Conservation (phyloP, 2,113 vertebrate genomes). For the Thymallus thymallus region DNA sequence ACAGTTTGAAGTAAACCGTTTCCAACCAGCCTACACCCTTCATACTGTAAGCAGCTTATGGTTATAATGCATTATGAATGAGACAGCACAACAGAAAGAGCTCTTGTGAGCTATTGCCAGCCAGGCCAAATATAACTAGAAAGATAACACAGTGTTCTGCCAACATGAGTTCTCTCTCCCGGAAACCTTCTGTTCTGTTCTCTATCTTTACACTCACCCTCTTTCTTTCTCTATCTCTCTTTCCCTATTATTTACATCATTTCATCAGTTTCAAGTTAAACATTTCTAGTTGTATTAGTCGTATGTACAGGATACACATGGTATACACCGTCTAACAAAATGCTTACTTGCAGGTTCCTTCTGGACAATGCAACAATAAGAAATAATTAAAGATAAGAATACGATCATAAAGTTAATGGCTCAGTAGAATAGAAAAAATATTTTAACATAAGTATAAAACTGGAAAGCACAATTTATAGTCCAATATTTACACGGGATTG, state of each 20-base stretch:
- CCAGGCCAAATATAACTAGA: background rate
- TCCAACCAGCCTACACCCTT: background rate
- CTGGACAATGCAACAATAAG: no score
- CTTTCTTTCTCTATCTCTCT: background rate
- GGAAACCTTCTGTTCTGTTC: background rate
- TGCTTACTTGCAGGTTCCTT: no score
- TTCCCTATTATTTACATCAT: background rate
- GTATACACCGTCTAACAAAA: no score
- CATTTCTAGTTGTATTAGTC: no score
- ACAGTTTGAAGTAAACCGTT: background rate
- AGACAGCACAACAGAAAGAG: background rate
- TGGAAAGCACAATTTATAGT: no score
- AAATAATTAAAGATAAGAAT: no score
- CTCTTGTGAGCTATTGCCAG: background rate
- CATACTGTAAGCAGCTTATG: background rate
- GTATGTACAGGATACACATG: no score
- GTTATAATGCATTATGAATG: slow-evolving; percentile 2
- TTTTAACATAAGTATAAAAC: no score
- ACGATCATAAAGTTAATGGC: no score
- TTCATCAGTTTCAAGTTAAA: no score
- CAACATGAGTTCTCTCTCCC: background rate
- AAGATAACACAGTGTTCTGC: slow-evolving; percentile 6
- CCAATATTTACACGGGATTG: no score
- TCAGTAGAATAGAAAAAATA: no score
- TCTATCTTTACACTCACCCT: background rate